Evolutionary conservation across 2,888 invertebrate species (phyloP), one percentile per base, ranked within the genome.

Genomic region (Cheilosia impressa): DNA sequence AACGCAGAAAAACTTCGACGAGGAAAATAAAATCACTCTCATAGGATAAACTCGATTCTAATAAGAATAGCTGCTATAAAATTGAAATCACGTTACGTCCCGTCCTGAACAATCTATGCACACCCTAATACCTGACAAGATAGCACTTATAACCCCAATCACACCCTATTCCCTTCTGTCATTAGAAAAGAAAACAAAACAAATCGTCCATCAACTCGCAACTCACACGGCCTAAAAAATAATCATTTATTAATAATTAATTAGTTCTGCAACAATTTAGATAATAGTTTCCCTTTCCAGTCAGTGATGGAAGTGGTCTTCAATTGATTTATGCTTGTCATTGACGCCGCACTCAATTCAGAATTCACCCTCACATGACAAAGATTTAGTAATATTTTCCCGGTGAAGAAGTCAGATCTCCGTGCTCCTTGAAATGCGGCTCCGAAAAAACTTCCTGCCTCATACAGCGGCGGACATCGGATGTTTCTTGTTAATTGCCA

Each of bases 401-500:
- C 2, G 15, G 24, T 5, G 31, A 63, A 75, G 65, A 27, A 57
- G 17, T 47, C 41, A n/a, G 38, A 66, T 38, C 9, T 17, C 31
- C 24, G 58, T 53, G 27, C 50, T 52, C 9, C 2, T 15, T 17
- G 13, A 53, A 58, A 89, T 89, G 89, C 87, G 85, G n/a, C 65
- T 89, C 7, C 87, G 89, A 38, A 88, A 84, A 75, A 88, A 88
- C 78, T 84, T 88, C 69, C 66, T 88, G 4, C 91, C 91, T 0
- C 90, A 88, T 1, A 87, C 89, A 6, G 7, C 89, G 1, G 82
- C 89, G 2, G 92, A 92, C 78, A 88, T 90, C 1, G 89, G 88
- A 0, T 91, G 91, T 65, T 89, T 90, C 41, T 17, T 91, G 47
- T 88, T 91, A 4, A 72, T 91, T 31, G 88, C 89, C 1, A 62